Base-by-base conservation (phyloP, 2,113 vertebrate genomes). In the Motacilla alba region DNA sequence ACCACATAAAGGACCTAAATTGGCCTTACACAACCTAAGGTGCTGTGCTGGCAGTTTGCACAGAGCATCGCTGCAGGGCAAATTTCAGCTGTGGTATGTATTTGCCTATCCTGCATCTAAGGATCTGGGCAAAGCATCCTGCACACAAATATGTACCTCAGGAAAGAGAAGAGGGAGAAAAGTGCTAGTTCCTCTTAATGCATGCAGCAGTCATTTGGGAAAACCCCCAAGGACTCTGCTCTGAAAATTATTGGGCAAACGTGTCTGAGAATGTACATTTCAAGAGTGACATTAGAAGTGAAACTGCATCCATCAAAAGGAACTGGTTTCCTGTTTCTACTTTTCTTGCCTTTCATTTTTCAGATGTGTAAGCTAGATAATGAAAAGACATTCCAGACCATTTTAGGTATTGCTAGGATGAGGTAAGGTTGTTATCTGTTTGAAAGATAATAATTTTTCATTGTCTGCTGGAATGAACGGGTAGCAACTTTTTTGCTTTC, bases 101-200 rank as follows among this genome's bases (percentile, higher is more conserved):
- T 96, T 96, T 97, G 92, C 93, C 79, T 96, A 93, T 96, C 95
- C 93, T 78, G 72, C 63, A 95, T 95, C 93, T 93, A 37, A 75
- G 93, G 64, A 81, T 81, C 60, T 81, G 76, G 92, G 92, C 64
- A 83, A 74, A 90, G 88, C 68, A 77, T 86, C 69, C 76, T 64
- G 64, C 73, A 86, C 83, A 75, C 73, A 96, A 94, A 87, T 68
- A 83, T 11, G 58, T 33, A 90, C 76, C 88, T 90, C 68, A 23
- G 86, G 83, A 95, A 89, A 73, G 31, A 91, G 37, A 60, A 64
- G 60, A 93, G 60, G 52, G 24, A 81, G 69, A 95, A 80, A 78
- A 95, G 73, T 56, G 41, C 73, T 39, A 33, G 73, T 67, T 94
- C 79, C 60, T 82, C 76, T 72, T 89, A 72, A 90, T 62, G 79